A percentile compares a stretch with the other conserved stretches of the same genome.
phyloP scores from a whole-genome alignment of 2,113 vertebrate species.

The Beaufortia kweichowensis region DNA sequence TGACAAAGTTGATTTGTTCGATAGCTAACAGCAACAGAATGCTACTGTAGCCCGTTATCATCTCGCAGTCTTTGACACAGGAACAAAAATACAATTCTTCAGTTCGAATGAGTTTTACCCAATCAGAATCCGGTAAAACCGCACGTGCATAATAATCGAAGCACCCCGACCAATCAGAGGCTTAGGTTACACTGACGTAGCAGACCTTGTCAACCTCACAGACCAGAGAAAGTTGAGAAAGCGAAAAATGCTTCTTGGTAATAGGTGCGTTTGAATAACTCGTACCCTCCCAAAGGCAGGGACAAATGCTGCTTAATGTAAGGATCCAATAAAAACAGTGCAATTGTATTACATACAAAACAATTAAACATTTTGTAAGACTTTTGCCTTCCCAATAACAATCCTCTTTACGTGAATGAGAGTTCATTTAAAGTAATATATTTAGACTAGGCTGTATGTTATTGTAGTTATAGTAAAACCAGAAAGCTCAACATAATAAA shows the following conservation, averaged over 20 bases:
- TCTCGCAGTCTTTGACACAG: conserved; percentile 71
- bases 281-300: conserved; percentile 46
- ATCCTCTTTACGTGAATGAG: too few species aligned
- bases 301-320: background rate
- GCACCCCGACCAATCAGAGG: conserved; percentile 57
- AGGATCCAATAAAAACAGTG: background rate
- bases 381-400: too few species aligned
- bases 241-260: conserved; percentile 38
- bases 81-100: conserved; percentile 76
- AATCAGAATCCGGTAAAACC: conserved; percentile 55
- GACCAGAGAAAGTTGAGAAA: conserved; percentile 49
- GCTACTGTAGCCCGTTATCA: conserved; percentile 34
- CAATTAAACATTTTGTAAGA: too few species aligned
- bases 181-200: background rate
- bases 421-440: too few species aligned
- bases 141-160: conserved; percentile 16
- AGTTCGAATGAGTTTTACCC: conserved; percentile 59
- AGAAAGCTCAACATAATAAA: too few species aligned
- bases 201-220: background rate
- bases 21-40: conserved; percentile 54
- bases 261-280: conserved; percentile 78
- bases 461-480: too few species aligned
- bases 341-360: too few species aligned
- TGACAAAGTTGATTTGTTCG: conserved; percentile 54
- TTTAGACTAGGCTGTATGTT: too few species aligned